These are phyloP conservation scores for Mustela lutreola DNA, from an alignment of 2,113 vertebrate species.

Conservation along the genomic window DNA sequence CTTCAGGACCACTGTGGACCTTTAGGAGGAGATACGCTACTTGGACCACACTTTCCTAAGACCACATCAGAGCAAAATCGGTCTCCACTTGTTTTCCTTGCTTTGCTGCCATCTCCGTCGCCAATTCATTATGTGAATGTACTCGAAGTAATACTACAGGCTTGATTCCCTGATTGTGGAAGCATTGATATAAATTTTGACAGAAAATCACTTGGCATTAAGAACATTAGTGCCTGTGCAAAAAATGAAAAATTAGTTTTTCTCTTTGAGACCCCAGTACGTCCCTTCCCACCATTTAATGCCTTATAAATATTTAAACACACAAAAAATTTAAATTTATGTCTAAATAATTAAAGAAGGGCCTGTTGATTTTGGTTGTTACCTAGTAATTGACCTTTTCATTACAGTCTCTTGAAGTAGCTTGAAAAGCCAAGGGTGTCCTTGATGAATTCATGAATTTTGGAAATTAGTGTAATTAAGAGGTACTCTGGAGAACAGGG, in stretches of 20 bases:
- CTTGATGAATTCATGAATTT: background rate
- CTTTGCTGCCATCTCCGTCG: background rate
- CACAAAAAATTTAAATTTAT: no score
- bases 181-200: background rate
- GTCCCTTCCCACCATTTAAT: background rate
- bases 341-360: background rate
- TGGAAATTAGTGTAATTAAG: background rate
- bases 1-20: background rate
- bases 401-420: background rate
- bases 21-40: background rate
- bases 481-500: conserved; percentile 13
- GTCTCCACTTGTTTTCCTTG: background rate
- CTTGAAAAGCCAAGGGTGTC: background rate
- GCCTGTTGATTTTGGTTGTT: background rate
- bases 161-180: conserved; percentile 2
- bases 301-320: conserved; percentile 8
- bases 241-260: background rate
- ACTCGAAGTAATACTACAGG: background rate
- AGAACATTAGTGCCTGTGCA: background rate
- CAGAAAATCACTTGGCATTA: conserved; percentile 2
- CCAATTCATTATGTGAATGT: background rate
- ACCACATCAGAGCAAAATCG: background rate
- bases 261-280: background rate
- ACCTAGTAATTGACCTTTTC: background rate
- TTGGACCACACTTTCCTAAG: background rate